A percentile compares a stretch with the other conserved stretches of the same genome.
Evolutionary conservation across 2,797 vertebrate species (phyloP).

Genomic region (Nothura maculosa): DNA sequence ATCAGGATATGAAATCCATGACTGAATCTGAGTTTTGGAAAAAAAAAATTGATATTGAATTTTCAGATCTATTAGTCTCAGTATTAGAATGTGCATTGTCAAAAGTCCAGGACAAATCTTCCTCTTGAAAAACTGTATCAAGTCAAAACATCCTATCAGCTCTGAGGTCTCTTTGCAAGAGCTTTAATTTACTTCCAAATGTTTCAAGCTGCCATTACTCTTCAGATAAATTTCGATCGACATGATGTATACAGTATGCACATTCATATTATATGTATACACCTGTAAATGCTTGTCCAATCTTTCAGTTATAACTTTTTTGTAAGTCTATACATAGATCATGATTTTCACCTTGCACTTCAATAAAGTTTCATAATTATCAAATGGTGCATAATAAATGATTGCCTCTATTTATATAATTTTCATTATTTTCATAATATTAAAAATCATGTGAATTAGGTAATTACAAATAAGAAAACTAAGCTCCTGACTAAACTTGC

Average conservation of each 20-base stretch:
- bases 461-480: neutral
- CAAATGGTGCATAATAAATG: neutral
- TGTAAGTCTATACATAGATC: neutral
- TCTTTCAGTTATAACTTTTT: neutral
- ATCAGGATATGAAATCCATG: neutral
- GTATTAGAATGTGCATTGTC: neutral
- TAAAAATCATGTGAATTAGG: neutral
- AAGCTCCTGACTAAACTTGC: neutral
- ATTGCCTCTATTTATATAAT: neutral
- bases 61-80: neutral
- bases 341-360: neutral
- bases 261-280: neutral
- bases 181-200: neutral
- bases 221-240: neutral
- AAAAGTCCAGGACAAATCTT: neutral
- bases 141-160: neutral
- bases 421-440: conserved; percentile 1
- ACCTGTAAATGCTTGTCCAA: neutral
- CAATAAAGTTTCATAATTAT: neutral
- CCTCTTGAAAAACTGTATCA: neutral
- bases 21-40: neutral
- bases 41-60: neutral
- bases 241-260: neutral
- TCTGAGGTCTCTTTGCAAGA: neutral
- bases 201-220: neutral